These are phyloP conservation scores for Ochropleura leucogaster DNA, from an alignment of 2,888 invertebrate genomes.

Conservation along the genomic window DNA sequence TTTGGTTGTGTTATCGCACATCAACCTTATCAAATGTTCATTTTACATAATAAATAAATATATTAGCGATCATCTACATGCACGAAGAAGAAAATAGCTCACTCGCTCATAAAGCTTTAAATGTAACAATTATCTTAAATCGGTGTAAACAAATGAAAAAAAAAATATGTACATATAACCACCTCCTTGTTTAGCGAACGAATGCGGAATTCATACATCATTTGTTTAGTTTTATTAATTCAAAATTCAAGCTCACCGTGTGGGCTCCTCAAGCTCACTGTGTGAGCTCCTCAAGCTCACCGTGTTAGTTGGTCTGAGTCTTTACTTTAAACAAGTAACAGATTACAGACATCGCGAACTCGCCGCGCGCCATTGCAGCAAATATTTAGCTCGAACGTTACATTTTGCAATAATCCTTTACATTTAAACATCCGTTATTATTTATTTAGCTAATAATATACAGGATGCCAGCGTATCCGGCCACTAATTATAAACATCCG, in stretches of 20 bases:
- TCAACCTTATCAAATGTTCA: too few species aligned
- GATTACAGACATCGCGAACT: background rate
- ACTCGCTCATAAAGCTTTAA: too few species aligned
- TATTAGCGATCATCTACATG: too few species aligned
- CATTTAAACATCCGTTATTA: constrained; percentile 18
- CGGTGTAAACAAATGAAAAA: background rate
- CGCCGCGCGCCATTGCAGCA: background rate
- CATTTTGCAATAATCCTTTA: background rate
- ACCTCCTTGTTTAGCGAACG: background rate
- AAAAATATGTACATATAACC: too few species aligned
- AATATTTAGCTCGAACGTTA: background rate
- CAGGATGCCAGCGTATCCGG: constrained; percentile 21
- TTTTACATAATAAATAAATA: too few species aligned
- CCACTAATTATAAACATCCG: constrained; percentile 3
- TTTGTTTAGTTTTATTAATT: too few species aligned
- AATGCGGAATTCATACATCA: background rate
- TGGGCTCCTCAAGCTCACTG: background rate
- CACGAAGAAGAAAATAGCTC: too few species aligned
- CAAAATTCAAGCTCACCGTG: too few species aligned
- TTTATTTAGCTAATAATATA: constrained; percentile 1
- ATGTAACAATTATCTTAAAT: background rate
- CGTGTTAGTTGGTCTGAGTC: background rate
- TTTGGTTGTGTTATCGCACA: too few species aligned
- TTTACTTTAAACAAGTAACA: background rate
- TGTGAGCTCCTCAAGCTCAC: background rate